Conservation (phyloP, 2,113 vertebrate species). For the Cebidichthys violaceus region DNA sequence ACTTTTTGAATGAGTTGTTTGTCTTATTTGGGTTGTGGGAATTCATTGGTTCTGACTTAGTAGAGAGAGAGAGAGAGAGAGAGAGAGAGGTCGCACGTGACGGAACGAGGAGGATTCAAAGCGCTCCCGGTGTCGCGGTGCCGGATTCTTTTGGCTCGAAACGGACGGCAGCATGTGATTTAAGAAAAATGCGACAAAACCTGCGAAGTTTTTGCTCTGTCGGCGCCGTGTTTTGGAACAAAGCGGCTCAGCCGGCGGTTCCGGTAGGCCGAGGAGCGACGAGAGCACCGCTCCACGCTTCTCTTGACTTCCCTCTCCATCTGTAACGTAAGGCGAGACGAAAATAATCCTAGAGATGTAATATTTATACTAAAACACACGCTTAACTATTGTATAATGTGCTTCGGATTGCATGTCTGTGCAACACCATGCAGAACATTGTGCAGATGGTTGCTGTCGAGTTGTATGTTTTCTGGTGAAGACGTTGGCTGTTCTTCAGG, state of each 20-base stretch:
- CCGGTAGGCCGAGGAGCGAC: constrained; percentile 38
- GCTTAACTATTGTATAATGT: constrained; percentile 72
- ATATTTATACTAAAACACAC: constrained; percentile 75
- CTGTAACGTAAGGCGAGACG: constrained; percentile 46
- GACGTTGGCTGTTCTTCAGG: constrained; percentile 46
- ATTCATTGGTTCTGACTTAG: constrained; percentile 12
- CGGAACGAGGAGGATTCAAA: constrained; percentile 28
- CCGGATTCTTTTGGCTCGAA: constrained; percentile 28
- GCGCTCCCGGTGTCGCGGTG: constrained; percentile 7
- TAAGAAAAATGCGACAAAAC: constrained; percentile 7
- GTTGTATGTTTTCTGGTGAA: constrained; percentile 56
- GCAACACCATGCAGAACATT: constrained; percentile 71
- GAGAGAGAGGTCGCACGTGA: constrained; percentile 12
- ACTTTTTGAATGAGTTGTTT: neutral
- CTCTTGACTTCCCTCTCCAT: constrained; percentile 23
- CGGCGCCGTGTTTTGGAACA: constrained; percentile 26
- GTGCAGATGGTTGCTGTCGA: constrained; percentile 60
- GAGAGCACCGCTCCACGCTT: constrained; percentile 24
- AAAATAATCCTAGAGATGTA: constrained; percentile 64
- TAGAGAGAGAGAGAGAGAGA: neutral
- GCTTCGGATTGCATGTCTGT: constrained; percentile 78
- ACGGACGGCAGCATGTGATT: constrained; percentile 17
- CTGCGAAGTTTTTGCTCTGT: constrained; percentile 23
- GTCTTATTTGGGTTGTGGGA: constrained; percentile 26
- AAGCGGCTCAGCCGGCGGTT: constrained; percentile 40